Evolutionary conservation across 2,888 invertebrate species (phyloP).

Genomic region (Hydroisotoma schaefferi): DNA sequence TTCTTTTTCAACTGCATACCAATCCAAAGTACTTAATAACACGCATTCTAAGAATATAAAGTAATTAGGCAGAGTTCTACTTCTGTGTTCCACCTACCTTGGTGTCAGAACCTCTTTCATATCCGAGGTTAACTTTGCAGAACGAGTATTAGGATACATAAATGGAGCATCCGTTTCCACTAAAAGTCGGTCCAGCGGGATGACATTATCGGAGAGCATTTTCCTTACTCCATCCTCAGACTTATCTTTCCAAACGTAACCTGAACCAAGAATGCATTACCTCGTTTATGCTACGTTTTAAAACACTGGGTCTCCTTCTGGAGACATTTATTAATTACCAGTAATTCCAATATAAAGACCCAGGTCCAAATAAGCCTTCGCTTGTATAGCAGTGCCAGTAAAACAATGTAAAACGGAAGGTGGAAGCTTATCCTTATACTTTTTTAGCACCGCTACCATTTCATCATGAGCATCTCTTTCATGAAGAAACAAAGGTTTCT

Average conservation of each 20-base stretch:
- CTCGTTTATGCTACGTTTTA: too few relatives aligned
- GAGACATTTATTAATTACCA: too few relatives aligned
- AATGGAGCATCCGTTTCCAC: conserved; percentile 94
- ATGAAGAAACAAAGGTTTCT: conserved; percentile 84
- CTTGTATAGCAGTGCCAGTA: conserved; percentile 82
- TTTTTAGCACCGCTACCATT: conserved; percentile 67
- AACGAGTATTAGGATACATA: conserved; percentile 92
- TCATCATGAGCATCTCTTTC: conserved; percentile 89
- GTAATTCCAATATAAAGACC: conserved; percentile 83
- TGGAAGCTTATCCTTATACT: conserved; percentile 63
- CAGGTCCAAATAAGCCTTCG: conserved; percentile 73
- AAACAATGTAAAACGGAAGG: conserved; percentile 86
- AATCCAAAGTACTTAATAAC: too few relatives aligned
- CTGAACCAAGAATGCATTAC: too few relatives aligned
- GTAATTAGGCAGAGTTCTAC: neutral
- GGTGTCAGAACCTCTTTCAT: conserved; percentile 84
- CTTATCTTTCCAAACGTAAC: conserved; percentile 86
- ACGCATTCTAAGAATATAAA: neutral
- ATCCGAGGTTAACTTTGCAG: conserved; percentile 82
- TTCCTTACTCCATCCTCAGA: conserved; percentile 84
- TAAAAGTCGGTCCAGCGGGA: conserved; percentile 78
- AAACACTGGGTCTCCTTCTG: too few relatives aligned
- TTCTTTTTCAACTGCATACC: neutral
- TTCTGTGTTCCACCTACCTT: conserved; percentile 59
- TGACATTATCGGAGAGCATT: conserved; percentile 70